Percentiles rank a stretch among this genome's conserved stretches.
Conservation (phyloP, 1,140 invertebrate genomes). For the Aphelenchoides avenae region DNA sequence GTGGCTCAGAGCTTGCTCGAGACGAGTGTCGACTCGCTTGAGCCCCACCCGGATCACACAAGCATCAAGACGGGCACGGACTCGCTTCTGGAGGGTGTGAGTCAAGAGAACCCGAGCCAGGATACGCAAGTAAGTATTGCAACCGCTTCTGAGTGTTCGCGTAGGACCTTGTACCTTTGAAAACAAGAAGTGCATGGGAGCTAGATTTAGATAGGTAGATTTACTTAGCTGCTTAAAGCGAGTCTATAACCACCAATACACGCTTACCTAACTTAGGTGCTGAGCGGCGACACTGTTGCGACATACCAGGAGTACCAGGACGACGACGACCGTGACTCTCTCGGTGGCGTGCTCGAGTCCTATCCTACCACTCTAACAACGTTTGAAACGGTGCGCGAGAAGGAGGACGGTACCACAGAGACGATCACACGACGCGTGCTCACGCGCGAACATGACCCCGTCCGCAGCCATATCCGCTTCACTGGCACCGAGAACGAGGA, state of each 20-base stretch:
- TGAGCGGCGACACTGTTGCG: slow-evolving; percentile 41
- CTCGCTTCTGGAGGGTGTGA: slow-evolving; percentile 36
- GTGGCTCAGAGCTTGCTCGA: slow-evolving; percentile 35
- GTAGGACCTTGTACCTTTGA: neutral
- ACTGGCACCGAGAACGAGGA: slow-evolving; percentile 54
- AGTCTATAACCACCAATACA: neutral
- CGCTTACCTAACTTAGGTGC: slow-evolving; percentile 4
- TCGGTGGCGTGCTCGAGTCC: slow-evolving; percentile 38
- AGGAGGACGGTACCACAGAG: slow-evolving; percentile 47
- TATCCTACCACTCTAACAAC: slow-evolving; percentile 56
- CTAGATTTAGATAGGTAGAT: neutral
- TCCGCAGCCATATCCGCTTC: slow-evolving; percentile 49
- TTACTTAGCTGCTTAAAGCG: neutral
- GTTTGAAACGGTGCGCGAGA: slow-evolving; percentile 46
- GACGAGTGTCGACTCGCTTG: slow-evolving; percentile 51
- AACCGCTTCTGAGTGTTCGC: too few relatives aligned
- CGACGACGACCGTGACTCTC: slow-evolving; percentile 47
- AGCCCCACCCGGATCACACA: slow-evolving; percentile 2
- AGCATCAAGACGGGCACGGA: slow-evolving; percentile 12
- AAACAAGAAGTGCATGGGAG: neutral
- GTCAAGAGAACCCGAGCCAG: slow-evolving; percentile 13
- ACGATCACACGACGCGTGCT: slow-evolving; percentile 51
- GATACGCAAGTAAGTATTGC: slow-evolving; percentile 22
- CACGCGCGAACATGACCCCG: slow-evolving; percentile 51
- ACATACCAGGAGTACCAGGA: slow-evolving; percentile 43